Percentiles rank a stretch among this genome's conserved stretches.
phyloP scores from a whole-genome alignment of 2,888 invertebrate genomes.

The Trisateles emortualis region DNA sequence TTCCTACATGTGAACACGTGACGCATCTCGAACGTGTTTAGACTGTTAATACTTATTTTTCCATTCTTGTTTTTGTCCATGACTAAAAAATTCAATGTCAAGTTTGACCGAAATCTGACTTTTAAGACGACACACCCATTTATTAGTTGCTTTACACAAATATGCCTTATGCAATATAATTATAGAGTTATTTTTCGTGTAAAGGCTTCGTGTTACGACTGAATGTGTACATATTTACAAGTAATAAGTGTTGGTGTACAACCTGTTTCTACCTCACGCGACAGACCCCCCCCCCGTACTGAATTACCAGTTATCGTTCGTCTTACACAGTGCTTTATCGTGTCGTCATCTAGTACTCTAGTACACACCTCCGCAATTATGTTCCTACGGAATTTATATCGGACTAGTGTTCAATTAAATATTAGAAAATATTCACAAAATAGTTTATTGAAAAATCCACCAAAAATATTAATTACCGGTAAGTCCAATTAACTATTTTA shows the following conservation, averaged over 20 bases:
- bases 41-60: not conserved
- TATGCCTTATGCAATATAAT: conserved; percentile 25
- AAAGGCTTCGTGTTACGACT: not conserved
- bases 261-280: conserved; percentile 68
- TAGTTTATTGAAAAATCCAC: conserved; percentile 63
- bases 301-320: conserved; percentile 65
- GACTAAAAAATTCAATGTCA: conserved; percentile 43
- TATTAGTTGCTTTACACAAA: conserved; percentile 15
- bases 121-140: conserved; percentile 63
- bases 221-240: conserved; percentile 22
- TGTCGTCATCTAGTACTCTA: conserved; percentile 46
- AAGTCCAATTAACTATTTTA: conserved; percentile 49
- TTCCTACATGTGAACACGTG: not conserved
- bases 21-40: not conserved
- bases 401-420: conserved; percentile 57
- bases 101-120: conserved; percentile 25
- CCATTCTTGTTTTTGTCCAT: not conserved
- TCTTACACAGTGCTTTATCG: conserved; percentile 66
- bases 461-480: conserved; percentile 88
- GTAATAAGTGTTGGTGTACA: conserved; percentile 49
- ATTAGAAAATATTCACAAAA: conserved; percentile 66
- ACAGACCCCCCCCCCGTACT: conserved; percentile 42
- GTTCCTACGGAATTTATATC: conserved; percentile 66
- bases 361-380: conserved; percentile 49
- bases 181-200: conserved; percentile 55